Evolutionary conservation across 2,113 vertebrate genomes (phyloP).

Genomic region (Brachirus orientalis): DNA sequence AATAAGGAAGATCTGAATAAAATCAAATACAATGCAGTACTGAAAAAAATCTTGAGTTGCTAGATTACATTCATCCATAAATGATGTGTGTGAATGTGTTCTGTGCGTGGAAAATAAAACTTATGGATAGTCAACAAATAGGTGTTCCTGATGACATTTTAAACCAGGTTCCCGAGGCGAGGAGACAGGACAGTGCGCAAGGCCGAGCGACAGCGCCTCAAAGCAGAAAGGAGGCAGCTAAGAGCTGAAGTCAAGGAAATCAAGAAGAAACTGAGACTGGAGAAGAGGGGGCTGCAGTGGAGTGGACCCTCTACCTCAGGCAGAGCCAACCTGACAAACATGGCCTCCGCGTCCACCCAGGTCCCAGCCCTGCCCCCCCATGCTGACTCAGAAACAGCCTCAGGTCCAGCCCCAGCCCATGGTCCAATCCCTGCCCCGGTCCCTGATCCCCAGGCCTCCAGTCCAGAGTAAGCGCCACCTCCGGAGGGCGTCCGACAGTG

Average conservation of each 20-base stretch:
- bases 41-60: conserved; percentile 27
- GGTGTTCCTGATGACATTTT: conserved; percentile 71
- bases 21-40: conserved; percentile 5
- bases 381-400: conserved; percentile 72
- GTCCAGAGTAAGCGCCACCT: conserved; percentile 86
- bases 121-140: conserved; percentile 73
- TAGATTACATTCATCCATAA: conserved; percentile 35
- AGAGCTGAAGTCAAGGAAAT: conserved; percentile 97
- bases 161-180: conserved; percentile 90
- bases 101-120: conserved; percentile 56
- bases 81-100: conserved; percentile 42
- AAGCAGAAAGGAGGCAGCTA: conserved; percentile 95
- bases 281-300: conserved; percentile 93
- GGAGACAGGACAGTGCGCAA: conserved; percentile 95
- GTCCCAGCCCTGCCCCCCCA: conserved; percentile 73
- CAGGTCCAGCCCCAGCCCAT: conserved; percentile 76
- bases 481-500: conserved; percentile 81
- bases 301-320: conserved; percentile 87
- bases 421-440: conserved; percentile 73
- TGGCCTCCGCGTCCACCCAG: conserved; percentile 76
- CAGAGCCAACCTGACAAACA: conserved; percentile 80
- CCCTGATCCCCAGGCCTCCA: conserved; percentile 84
- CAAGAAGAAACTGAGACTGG: conserved; percentile 95
- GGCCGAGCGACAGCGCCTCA: conserved; percentile 93
- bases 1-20: not conserved